Percentiles rank a stretch among this genome's conserved stretches.
phyloP scores from a whole-genome alignment of 2,113 vertebrate species.

The Pseudorasbora parva region DNA sequence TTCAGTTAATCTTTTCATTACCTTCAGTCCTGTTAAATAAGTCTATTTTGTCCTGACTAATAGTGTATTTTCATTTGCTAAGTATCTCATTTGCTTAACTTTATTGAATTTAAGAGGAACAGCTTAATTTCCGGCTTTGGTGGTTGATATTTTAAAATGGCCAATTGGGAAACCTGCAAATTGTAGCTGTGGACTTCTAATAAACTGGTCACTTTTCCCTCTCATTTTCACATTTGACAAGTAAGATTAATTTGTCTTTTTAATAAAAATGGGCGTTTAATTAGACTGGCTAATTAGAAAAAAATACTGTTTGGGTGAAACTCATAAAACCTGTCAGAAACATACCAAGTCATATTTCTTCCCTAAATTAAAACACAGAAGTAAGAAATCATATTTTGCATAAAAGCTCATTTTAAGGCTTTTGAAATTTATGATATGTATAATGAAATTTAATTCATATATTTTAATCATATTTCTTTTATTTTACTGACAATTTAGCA shows the following conservation, averaged over 20 bases:
- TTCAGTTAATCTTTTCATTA: conserved; percentile 35
- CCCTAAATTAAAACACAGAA: background rate
- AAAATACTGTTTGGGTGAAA: background rate
- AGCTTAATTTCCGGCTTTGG: conserved; percentile 36
- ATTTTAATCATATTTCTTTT: background rate
- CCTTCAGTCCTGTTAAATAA: background rate
- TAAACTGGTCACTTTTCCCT: background rate
- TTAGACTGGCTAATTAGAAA: background rate
- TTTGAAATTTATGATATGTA: no score
- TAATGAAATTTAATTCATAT: no score
- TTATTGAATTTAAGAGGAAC: conserved; percentile 40
- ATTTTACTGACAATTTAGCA: background rate
- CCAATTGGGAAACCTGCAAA: conserved; percentile 6
- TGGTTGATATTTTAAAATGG: conserved; percentile 4
- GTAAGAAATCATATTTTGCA: background rate
- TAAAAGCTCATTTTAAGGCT: background rate
- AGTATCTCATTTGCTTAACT: conserved; percentile 32
- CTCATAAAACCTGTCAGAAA: background rate
- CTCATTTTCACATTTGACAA: background rate
- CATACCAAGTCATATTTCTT: background rate
- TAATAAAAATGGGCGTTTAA: conserved; percentile 9
- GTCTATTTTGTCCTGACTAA: conserved; percentile 30
- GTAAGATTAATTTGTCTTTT: conserved; percentile 4
- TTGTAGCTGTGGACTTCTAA: background rate
- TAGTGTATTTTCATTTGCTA: conserved; percentile 30